Evolutionary conservation across 2,888 invertebrate genomes (phyloP).

Genomic region (Pecten maximus): DNA sequence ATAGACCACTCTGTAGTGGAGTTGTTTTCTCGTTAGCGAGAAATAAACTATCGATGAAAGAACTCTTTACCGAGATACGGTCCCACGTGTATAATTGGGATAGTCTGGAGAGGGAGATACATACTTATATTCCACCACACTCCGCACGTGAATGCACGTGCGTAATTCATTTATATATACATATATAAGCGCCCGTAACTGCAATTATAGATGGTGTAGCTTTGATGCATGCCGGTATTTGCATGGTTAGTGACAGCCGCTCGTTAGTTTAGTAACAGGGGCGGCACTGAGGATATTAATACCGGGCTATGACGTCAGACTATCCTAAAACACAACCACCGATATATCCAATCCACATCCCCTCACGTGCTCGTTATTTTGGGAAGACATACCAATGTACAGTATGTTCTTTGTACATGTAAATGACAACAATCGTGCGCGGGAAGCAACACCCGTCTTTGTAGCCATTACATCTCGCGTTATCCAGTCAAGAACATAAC

Average conservation of each 20-base stretch:
- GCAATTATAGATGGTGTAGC: background rate
- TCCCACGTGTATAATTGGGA: slow-evolving; percentile 6
- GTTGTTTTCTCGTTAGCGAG: background rate
- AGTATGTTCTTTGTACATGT: no score
- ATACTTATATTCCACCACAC: background rate
- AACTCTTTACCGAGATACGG: background rate
- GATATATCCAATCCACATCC: background rate
- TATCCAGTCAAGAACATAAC: no score
- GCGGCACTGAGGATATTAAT: background rate
- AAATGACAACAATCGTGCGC: background rate
- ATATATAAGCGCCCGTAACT: slow-evolving; percentile 16
- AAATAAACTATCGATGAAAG: background rate
- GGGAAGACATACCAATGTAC: no score
- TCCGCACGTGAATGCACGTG: background rate
- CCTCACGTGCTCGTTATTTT: background rate
- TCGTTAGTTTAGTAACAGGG: background rate
- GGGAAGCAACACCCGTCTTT: background rate
- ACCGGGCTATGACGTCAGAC: background rate
- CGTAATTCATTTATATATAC: background rate
- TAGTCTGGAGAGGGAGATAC: background rate
- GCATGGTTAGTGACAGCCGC: background rate
- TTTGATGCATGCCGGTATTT: background rate
- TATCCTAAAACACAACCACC: background rate
- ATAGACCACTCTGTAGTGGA: background rate
- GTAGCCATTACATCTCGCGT: no score